These are phyloP conservation scores for Seriola quinqueradiata DNA, from an alignment of 2,113 vertebrate species.

Conservation along the genomic window DNA sequence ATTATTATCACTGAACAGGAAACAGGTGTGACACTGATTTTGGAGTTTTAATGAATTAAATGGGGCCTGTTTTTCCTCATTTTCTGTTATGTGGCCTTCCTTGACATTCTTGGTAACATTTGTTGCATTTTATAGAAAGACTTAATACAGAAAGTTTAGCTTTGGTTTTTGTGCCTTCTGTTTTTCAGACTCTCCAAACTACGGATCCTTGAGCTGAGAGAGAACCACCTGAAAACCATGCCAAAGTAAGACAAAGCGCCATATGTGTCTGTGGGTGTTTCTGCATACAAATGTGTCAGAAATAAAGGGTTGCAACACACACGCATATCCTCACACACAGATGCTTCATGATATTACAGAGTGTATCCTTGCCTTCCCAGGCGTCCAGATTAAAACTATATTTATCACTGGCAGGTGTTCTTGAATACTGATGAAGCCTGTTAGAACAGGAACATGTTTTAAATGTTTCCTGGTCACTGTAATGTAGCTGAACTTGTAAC, in stretches of 20 bases:
- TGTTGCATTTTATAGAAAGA: slow-evolving; percentile 17
- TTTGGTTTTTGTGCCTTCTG: slow-evolving; percentile 47
- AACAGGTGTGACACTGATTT: no score
- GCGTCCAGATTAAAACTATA: slow-evolving; percentile 42
- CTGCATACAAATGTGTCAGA: background rate
- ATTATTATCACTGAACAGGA: no score
- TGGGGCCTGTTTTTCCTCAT: background rate
- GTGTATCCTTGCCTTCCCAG: slow-evolving; percentile 20
- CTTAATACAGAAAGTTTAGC: background rate
- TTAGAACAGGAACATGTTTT: slow-evolving; percentile 3
- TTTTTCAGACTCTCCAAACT: slow-evolving; percentile 94
- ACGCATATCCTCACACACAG: slow-evolving; percentile 4
- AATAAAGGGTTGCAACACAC: background rate
- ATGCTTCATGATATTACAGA: slow-evolving; percentile 15
- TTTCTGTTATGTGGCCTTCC: background rate
- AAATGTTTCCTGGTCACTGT: background rate
- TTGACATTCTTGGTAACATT: background rate
- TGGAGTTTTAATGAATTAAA: background rate
- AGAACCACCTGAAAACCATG: slow-evolving; percentile 99
- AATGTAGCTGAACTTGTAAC: background rate
- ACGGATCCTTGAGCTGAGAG: slow-evolving; percentile 97
- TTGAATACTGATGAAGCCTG: slow-evolving; percentile 31
- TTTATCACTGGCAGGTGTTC: slow-evolving; percentile 44
- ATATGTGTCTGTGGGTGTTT: slow-evolving; percentile 9
- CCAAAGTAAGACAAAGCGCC: slow-evolving; percentile 93